Percentiles rank a stretch among this genome's conserved stretches.
phyloP scores from a whole-genome alignment of 2,113 vertebrate genomes.

The Cyprinodon tularosa region DNA sequence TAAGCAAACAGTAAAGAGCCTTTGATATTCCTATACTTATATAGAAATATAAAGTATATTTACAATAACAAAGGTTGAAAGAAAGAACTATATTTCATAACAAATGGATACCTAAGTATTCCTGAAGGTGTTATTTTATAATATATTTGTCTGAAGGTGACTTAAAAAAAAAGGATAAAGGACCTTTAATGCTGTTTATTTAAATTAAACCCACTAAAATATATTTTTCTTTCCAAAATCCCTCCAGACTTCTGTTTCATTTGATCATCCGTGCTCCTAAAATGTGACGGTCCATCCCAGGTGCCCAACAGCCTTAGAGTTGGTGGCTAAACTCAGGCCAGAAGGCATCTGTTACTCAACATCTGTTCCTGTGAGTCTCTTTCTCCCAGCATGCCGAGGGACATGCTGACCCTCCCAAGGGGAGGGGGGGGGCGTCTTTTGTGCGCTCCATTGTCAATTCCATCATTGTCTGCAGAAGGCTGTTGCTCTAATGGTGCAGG shows the following conservation, averaged over 20 bases:
- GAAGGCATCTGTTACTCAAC: conserved; percentile 93
- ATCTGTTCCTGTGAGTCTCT: conserved; percentile 93
- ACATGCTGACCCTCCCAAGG: conserved; percentile 89
- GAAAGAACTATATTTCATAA: no score
- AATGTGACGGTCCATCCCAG: not conserved
- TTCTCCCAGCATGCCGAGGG: conserved; percentile 88
- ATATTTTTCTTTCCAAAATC: not conserved
- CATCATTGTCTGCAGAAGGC: conserved; percentile 85
- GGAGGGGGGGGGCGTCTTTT: conserved; percentile 79
- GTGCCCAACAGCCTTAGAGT: conserved; percentile 74
- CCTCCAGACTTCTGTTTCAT: not conserved
- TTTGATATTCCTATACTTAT: no score
- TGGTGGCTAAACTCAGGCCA: conserved; percentile 86
- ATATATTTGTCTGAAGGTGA: no score
- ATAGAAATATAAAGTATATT: no score
- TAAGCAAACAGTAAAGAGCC: no score
- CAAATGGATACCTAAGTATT: no score
- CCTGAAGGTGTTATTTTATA: no score
- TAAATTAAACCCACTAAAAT: not conserved
- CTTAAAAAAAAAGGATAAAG: no score
- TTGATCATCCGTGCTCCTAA: not conserved
- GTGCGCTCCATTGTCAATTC: conserved; percentile 86
- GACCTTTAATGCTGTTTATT: not conserved
- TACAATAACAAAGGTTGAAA: no score
- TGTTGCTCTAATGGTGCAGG: conserved; percentile 83